A percentile compares a stretch with the other conserved stretches of the same genome.
These are phyloP conservation scores for Andrena minutula DNA, from an alignment of 2,888 invertebrate genomes.

Conservation along the genomic window DNA sequence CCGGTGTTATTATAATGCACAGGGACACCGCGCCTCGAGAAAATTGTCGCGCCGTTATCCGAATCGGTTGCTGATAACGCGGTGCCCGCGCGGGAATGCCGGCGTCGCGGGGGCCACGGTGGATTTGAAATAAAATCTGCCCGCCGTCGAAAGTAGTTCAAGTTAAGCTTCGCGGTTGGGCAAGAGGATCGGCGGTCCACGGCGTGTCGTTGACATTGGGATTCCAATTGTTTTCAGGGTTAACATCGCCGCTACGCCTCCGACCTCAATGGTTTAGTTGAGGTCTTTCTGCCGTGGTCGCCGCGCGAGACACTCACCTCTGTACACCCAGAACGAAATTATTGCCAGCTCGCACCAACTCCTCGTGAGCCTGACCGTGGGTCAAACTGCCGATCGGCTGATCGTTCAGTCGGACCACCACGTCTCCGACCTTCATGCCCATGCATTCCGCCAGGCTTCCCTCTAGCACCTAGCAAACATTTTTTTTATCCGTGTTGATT, in stretches of 20 bases:
- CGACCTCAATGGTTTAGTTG: neutral
- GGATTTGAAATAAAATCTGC: constrained; percentile 26
- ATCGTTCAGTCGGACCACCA: constrained; percentile 92
- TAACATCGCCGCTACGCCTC: constrained; percentile 5
- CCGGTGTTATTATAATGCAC: constrained; percentile 64
- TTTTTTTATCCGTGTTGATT: neutral
- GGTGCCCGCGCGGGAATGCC: too few relatives aligned
- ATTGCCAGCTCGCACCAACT: constrained; percentile 90
- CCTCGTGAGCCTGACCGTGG: constrained; percentile 92
- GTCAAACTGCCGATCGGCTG: constrained; percentile 89
- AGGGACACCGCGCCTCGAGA: constrained; percentile 25
- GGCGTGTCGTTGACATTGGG: constrained; percentile 53
- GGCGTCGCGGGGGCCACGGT: neutral
- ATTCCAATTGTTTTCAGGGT: constrained; percentile 36
- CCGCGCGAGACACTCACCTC: constrained; percentile 86
- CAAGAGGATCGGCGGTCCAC: constrained; percentile 19
- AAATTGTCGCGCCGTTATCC: neutral
- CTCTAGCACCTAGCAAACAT: constrained; percentile 89
- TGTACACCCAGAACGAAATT: constrained; percentile 90
- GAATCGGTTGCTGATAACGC: too few relatives aligned
- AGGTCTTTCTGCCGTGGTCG: neutral
- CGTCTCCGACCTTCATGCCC: constrained; percentile 94
- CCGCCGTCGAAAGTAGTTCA: constrained; percentile 48
- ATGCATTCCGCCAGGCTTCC: constrained; percentile 93
- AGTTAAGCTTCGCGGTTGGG: constrained; percentile 49